Evolutionary conservation across 1,140 invertebrate genomes (phyloP), one percentile per base, ranked within the genome.

Genomic region (Antheraea pernyi): DNA sequence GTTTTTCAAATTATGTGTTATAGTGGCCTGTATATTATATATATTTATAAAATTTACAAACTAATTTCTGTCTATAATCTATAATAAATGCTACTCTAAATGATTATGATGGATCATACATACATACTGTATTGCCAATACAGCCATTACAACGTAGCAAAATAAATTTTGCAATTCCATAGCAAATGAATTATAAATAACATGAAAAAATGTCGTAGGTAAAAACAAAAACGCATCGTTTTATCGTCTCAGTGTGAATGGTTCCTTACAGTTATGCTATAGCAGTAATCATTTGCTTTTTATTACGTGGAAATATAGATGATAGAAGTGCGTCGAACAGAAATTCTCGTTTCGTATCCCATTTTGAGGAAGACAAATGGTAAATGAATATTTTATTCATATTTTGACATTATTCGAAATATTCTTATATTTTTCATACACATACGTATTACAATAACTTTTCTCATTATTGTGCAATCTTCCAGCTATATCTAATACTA

Each of bases 221-320:
- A 30, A 30, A 30, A 30, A 30, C 22, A 30, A 58, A 69, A 59
- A 60, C 62, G 3, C 48, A 64, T 7, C 22, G 39, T 61, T 53
- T 53, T 53, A 53, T 13, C 0, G 6, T 11, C 9, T 53, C 46
- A 67, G 59, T 80, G 62, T 69, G 58, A 18, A 65, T 67, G 18
- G 39, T 46, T 46, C 76, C 37, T 79, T 75, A 79, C n/a, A 10
- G 10, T 46, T 19, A 73, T 74, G 74, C 61, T 76, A 77, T 73
- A 71, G 70, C 71, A 77, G 74, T 75, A 77, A 78, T 75, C 77
- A 79, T 83, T 85, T 77, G 77, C 78, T 80, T 77, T 82, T 81
- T 81, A 82, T 80, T 69, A 81, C 72, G 59, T 65, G 72, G 77
- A 77, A 80, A 80, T 80, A 77, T 61, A 76, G 73, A 70, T 69